A percentile compares a stretch with the other conserved stretches of the same genome.
These are phyloP conservation scores for Pterocles orientalis DNA, from an alignment of 2,113 vertebrate species.

Conservation along the genomic window DNA sequence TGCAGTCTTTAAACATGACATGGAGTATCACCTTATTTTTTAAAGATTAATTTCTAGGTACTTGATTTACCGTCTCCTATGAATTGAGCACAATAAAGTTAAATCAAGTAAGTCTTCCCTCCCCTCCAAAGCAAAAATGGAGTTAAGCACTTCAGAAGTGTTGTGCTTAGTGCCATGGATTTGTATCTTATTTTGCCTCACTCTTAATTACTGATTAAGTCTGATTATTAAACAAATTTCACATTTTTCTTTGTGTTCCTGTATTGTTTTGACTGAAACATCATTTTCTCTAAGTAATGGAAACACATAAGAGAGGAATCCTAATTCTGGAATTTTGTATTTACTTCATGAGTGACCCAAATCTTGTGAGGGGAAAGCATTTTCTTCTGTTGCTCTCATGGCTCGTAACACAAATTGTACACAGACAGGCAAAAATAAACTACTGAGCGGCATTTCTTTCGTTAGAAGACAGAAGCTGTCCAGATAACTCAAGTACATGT, in stretches of 20 bases:
- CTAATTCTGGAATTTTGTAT: not conserved
- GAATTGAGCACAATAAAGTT: not conserved
- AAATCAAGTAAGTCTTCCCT: not conserved
- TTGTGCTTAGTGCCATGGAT: not conserved
- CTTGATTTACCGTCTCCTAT: not conserved
- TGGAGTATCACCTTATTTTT: not conserved
- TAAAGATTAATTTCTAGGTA: not conserved
- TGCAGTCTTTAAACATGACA: not conserved
- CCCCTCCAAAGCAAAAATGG: not conserved
- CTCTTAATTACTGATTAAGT: not conserved
- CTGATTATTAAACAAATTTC: not conserved
- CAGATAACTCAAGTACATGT: not conserved
- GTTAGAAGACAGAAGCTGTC: not conserved
- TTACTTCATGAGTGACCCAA: not conserved
- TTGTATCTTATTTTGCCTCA: not conserved
- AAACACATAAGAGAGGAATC: not conserved
- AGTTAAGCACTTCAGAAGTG: not conserved
- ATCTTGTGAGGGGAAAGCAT: not conserved
- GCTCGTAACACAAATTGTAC: not conserved
- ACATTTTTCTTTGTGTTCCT: not conserved
- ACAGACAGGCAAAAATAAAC: not conserved
- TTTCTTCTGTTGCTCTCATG: not conserved
- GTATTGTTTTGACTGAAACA: slow-evolving; percentile 8
- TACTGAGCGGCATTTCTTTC: not conserved
- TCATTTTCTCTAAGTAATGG: not conserved